phyloP scores from a whole-genome alignment of 2,888 invertebrate species.

The Lepetodrilus schrolli region DNA sequence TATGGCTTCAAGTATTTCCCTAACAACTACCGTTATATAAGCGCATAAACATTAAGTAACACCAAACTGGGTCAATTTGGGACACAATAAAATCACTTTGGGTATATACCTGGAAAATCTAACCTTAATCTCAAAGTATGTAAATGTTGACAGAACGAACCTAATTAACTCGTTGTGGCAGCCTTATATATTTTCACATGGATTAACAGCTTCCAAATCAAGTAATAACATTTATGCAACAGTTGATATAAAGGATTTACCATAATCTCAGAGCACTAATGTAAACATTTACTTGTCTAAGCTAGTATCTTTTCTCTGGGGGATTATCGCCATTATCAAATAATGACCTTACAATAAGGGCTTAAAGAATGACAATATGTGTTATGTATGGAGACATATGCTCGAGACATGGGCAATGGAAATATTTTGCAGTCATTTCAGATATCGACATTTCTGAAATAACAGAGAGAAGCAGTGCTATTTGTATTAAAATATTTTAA shows the following conservation, averaged over 20 bases:
- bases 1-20: background rate
- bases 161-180: too few relatives aligned
- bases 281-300: background rate
- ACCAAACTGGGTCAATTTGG: background rate
- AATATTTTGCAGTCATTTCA: too few relatives aligned
- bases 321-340: too few relatives aligned
- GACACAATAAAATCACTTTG: background rate
- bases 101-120: too few relatives aligned
- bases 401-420: too few relatives aligned
- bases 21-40: background rate
- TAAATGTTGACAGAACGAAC: too few relatives aligned
- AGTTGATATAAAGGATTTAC: background rate
- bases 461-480: too few relatives aligned
- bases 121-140: background rate
- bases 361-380: too few relatives aligned
- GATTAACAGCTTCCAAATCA: background rate
- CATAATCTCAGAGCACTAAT: background rate
- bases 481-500: too few relatives aligned
- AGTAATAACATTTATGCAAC: background rate
- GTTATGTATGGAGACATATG: too few relatives aligned
- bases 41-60: background rate
- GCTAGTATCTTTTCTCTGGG: background rate
- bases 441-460: too few relatives aligned
- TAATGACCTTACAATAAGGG: too few relatives aligned
- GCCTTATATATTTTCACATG: background rate